Evolutionary conservation across 1,140 invertebrate species (phyloP).

Genomic region (Camponotus floridanus): DNA sequence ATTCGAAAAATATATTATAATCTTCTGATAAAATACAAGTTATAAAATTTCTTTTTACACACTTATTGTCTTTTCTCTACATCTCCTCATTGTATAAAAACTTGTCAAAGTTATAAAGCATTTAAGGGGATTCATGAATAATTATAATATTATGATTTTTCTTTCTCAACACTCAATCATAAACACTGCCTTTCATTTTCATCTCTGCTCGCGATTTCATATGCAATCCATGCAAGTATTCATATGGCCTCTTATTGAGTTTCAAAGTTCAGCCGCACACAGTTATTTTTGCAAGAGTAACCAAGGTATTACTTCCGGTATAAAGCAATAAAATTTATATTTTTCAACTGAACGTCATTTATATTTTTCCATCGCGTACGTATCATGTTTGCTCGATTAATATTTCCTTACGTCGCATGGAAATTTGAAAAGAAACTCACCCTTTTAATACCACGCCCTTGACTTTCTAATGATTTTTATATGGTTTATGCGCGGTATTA

Average conservation of each 20-base stretch:
- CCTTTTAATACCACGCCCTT: slow-evolving; percentile 56
- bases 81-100: too few species aligned
- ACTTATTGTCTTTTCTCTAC: too few species aligned
- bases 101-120: too few species aligned
- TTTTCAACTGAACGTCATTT: background rate
- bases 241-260: background rate
- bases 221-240: too few species aligned
- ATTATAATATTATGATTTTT: too few species aligned
- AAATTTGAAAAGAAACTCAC: slow-evolving; percentile 34
- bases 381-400: background rate
- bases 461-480: slow-evolving; percentile 67
- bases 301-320: background rate
- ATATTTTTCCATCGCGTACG: slow-evolving; percentile 31
- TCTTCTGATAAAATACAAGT: too few species aligned
- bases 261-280: background rate
- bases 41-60: too few species aligned
- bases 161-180: too few species aligned
- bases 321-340: slow-evolving; percentile 5
- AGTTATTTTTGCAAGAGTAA: slow-evolving; percentile 5
- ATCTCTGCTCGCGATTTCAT: background rate
- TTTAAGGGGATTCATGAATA: too few species aligned
- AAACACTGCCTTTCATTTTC: background rate
- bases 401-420: slow-evolving; percentile 42
- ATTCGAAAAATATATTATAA: too few species aligned
- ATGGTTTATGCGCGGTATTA: slow-evolving; percentile 29